Conservation (phyloP, 2,888 invertebrate genomes). For the Hybos culiciformis region DNA sequence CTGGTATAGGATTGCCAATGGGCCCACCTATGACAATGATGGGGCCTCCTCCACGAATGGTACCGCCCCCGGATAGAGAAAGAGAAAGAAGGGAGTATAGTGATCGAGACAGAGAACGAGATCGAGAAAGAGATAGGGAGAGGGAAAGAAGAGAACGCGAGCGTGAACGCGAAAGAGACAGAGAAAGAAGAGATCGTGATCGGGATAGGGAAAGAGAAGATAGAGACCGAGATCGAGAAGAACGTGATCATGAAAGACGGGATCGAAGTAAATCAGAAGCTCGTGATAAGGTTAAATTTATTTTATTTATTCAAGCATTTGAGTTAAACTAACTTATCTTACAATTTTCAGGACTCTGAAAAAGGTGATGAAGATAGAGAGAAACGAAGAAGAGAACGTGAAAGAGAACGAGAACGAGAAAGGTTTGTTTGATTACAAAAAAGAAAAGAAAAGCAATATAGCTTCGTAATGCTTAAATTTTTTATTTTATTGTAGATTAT, state of each 20-base stretch:
- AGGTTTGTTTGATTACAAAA: too few species aligned
- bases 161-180: slow-evolving; percentile 23
- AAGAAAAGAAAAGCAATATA: too few species aligned
- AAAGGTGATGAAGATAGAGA: slow-evolving; percentile 21
- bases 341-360: too few species aligned
- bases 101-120: slow-evolving; percentile 29
- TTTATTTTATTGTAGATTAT: slow-evolving; percentile 17
- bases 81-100: slow-evolving; percentile 21
- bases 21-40: slow-evolving; percentile 22
- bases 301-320: too few species aligned
- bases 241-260: slow-evolving; percentile 27
- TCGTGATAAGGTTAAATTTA: too few species aligned
- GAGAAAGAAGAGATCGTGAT: slow-evolving; percentile 31
- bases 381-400: slow-evolving; percentile 14
- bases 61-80: slow-evolving; percentile 14
- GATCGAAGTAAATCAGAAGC: slow-evolving; percentile 26
- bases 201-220: slow-evolving; percentile 20
- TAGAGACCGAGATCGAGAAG: slow-evolving; percentile 29
- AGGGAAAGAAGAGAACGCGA: slow-evolving; percentile 14
- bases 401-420: slow-evolving; percentile 21
- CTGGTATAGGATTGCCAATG: slow-evolving; percentile 23
- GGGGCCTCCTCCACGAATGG: slow-evolving; percentile 19
- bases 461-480: too few species aligned
- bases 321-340: too few species aligned
- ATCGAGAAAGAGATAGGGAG: slow-evolving; percentile 19